A percentile compares a stretch with the other conserved stretches of the same genome.
Evolutionary conservation across 2,797 vertebrate genomes (phyloP).

Genomic region (Aselliscus stoliczkanus): DNA sequence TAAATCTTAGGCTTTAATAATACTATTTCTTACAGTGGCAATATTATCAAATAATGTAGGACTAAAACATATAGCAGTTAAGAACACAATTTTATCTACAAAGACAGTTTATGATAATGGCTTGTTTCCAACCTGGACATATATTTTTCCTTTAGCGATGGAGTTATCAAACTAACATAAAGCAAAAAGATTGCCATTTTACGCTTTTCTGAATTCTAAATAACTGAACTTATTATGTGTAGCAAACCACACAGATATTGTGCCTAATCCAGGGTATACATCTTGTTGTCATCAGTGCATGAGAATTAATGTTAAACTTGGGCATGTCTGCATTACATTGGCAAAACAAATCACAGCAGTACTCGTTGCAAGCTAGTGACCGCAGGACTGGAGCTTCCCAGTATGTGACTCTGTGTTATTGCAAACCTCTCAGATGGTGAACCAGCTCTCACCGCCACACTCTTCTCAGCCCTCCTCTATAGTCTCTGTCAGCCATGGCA

Average conservation of each 20-base stretch:
- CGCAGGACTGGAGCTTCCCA: not conserved
- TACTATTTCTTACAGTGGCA: conserved; percentile 51
- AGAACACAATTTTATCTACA: not conserved
- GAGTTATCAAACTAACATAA: not conserved
- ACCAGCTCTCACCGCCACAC: not conserved
- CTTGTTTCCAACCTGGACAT: not conserved
- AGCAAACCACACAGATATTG: conserved; percentile 81
- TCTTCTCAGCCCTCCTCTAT: not conserved
- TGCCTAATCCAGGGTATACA: conserved; percentile 86
- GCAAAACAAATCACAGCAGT: conserved; percentile 87
- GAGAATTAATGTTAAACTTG: conserved; percentile 77
- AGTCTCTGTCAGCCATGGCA: not conserved
- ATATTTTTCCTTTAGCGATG: conserved; percentile 50
- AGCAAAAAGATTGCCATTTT: not conserved
- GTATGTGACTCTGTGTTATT: not conserved
- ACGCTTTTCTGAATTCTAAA: conserved; percentile 23
- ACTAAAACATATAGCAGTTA: not conserved
- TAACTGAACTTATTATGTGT: conserved; percentile 1
- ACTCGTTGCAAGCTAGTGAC: not conserved
- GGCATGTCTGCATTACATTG: conserved; percentile 86
- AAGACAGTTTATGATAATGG: not conserved
- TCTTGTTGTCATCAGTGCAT: conserved; percentile 83
- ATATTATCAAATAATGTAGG: not conserved
- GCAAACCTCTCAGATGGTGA: accelerated
- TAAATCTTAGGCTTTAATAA: conserved; percentile 28